phyloP scores from a whole-genome alignment of 2,888 invertebrate species.

The Lithophane semibrunnea region DNA sequence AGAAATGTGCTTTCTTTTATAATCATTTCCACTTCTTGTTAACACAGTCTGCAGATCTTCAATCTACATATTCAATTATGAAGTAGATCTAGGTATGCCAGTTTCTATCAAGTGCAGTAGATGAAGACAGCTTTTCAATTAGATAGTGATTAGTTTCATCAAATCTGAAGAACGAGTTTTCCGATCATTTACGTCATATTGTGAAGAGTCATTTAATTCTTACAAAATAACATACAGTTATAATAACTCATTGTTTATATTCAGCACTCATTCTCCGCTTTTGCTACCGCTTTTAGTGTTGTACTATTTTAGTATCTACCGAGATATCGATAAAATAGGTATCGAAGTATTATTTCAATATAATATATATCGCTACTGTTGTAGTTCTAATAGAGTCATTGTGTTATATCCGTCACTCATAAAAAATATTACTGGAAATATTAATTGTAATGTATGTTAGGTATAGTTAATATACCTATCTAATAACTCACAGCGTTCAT shows the following conservation, averaged over 20 bases:
- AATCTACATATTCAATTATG: conserved; percentile 51
- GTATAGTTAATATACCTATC: background rate
- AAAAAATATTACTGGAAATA: conserved; percentile 28
- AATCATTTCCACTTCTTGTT: conserved; percentile 48
- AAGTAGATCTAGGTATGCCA: background rate
- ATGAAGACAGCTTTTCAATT: background rate
- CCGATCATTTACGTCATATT: conserved; percentile 1
- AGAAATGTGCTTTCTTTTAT: conserved; percentile 54
- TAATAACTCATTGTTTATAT: conserved; percentile 72
- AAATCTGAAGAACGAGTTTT: conserved; percentile 21
- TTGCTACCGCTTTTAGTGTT: conserved; percentile 54
- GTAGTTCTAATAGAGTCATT: background rate
- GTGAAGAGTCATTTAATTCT: conserved; percentile 44
- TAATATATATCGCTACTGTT: background rate
- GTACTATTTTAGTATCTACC: conserved; percentile 5
- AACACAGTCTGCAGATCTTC: conserved; percentile 23
- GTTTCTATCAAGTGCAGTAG: conserved; percentile 15
- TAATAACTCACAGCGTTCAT: conserved; percentile 12
- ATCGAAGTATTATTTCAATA: background rate
- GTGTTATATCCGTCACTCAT: conserved; percentile 2
- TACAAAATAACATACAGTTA: conserved; percentile 59
- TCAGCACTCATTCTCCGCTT: conserved; percentile 68
- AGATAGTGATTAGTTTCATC: conserved; percentile 3
- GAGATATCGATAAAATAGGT: conserved; percentile 41
- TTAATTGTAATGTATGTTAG: background rate